A percentile compares a stretch with the other conserved stretches of the same genome.
Conservation (phyloP, 1,140 invertebrate genomes). For the Ceratitis capitata region DNA sequence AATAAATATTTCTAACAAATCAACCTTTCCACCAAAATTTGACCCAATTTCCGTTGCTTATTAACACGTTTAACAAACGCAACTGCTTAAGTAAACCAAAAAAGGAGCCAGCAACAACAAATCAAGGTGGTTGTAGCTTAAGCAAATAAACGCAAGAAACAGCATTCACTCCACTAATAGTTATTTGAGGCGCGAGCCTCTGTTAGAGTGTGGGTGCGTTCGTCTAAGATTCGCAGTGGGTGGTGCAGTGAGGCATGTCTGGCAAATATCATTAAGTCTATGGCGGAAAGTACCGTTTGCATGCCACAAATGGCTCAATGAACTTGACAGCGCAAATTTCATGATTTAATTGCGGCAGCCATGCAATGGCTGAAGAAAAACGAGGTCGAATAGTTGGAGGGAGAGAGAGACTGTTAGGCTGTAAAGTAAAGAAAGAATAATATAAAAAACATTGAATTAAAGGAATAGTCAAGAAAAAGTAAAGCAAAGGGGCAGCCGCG, state of each 20-base stretch:
- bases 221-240: too few relatives aligned
- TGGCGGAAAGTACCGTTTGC: neutral
- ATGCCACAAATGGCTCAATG: constrained; percentile 42
- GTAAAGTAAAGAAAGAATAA: neutral
- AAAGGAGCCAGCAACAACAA: neutral
- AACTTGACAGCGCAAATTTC: constrained; percentile 41
- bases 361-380: constrained; percentile 39
- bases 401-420: neutral
- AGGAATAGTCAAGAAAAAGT: neutral
- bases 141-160: neutral
- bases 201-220: neutral
- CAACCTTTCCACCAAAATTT: neutral
- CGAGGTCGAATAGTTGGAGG: neutral
- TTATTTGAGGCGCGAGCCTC: neutral
- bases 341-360: constrained; percentile 45
- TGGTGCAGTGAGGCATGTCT: neutral
- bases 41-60: constrained; percentile 40
- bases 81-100: neutral
- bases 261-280: neutral
- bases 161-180: neutral
- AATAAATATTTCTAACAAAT: neutral
- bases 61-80: neutral
- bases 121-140: too few relatives aligned
- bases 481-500: neutral
- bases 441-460: neutral